Evolutionary conservation across 2,113 vertebrate genomes (phyloP).

Genomic region (Saccopteryx leptura): DNA sequence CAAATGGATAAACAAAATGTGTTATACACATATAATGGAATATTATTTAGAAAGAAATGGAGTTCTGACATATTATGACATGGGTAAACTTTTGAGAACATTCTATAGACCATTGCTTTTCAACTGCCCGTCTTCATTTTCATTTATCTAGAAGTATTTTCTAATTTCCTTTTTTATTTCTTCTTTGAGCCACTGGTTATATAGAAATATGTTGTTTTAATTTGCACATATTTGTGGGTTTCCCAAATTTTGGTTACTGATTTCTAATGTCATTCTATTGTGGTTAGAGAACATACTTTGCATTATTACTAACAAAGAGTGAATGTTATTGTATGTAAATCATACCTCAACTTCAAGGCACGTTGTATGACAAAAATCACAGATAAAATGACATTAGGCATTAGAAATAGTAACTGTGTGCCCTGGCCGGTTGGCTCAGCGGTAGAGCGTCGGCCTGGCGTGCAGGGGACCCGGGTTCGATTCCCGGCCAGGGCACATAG

Average conservation of each 20-base stretch:
- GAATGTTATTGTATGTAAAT: too few relatives aligned
- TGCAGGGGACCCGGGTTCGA: too few relatives aligned
- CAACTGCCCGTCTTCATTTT: neutral
- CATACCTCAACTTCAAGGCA: neutral
- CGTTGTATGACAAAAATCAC: neutral
- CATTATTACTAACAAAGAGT: neutral
- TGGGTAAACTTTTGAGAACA: too few relatives aligned
- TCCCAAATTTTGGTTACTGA: constrained; percentile 14
- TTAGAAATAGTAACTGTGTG: neutral
- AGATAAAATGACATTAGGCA: neutral
- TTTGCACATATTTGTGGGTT: neutral
- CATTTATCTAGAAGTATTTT: constrained; percentile 9
- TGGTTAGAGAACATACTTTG: neutral
- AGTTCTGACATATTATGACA: too few relatives aligned
- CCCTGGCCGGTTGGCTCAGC: too few relatives aligned
- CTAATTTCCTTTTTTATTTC: neutral
- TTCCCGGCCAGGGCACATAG: too few relatives aligned
- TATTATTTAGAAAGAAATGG: too few relatives aligned
- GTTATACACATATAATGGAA: too few relatives aligned
- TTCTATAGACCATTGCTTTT: too few relatives aligned
- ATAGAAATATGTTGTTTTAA: neutral
- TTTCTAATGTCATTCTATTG: neutral
- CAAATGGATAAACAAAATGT: too few relatives aligned
- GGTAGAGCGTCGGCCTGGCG: too few relatives aligned
- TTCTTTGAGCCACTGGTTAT: neutral